Conservation (phyloP, 2,797 vertebrate genomes). For the Adelosebastes latens region DNA sequence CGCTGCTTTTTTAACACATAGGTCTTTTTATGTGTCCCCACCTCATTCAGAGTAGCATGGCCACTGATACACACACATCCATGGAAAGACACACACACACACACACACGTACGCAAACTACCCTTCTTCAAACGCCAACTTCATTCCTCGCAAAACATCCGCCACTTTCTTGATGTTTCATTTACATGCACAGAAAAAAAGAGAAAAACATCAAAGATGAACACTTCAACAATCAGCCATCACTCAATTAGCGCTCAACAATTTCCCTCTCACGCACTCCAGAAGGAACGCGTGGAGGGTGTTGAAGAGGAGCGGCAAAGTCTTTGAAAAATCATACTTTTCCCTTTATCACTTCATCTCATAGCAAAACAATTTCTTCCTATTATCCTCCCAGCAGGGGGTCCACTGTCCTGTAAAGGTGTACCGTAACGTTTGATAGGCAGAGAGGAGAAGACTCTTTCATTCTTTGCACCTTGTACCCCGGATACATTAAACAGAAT, state of each 20-base stretch:
- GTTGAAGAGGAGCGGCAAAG: constrained; percentile 48
- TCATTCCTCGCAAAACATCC: constrained; percentile 56
- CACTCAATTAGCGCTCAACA: constrained; percentile 78
- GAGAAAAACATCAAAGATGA: constrained; percentile 76
- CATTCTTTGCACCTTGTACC: constrained; percentile 75
- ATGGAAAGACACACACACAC: neutral
- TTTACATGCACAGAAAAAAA: constrained; percentile 69
- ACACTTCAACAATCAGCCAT: constrained; percentile 74
- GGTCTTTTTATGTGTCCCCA: neutral
- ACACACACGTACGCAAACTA: constrained; percentile 15
- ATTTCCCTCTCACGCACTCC: constrained; percentile 64
- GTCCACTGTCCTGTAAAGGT: constrained; percentile 76
- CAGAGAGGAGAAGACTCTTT: constrained; percentile 67
- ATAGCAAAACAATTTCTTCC: constrained; percentile 81
- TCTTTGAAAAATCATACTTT: constrained; percentile 77
- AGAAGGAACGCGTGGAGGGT: constrained; percentile 58
- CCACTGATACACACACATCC: neutral
- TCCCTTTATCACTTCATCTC: constrained; percentile 81
- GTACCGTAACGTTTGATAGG: constrained; percentile 66
- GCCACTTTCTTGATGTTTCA: constrained; percentile 63
- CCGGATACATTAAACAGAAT: constrained; percentile 80
- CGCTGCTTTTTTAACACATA: neutral
- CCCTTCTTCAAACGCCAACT: constrained; percentile 47
- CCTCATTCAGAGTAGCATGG: neutral
- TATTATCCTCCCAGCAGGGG: constrained; percentile 82